These are phyloP conservation scores for Taurulus bubalis DNA, from an alignment of 2,113 vertebrate species.

Conservation along the genomic window DNA sequence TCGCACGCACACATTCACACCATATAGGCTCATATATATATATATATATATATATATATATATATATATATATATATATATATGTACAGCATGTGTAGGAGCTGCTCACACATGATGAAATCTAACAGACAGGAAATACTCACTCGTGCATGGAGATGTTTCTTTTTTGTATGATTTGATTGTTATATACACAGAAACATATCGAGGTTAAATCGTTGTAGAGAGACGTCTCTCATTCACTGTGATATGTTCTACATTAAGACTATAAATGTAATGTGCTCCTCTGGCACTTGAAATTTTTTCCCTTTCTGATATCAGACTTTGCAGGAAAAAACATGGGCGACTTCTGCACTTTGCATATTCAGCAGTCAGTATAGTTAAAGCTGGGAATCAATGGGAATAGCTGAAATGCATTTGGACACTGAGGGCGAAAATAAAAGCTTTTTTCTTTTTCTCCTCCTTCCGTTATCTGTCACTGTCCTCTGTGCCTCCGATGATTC, in stretches of 20 bases:
- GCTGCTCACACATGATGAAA: constrained; percentile 14
- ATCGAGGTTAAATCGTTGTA: background rate
- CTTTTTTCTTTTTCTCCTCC: background rate
- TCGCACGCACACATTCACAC: constrained; percentile 11
- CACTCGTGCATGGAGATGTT: constrained; percentile 4
- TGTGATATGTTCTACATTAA: constrained; percentile 25
- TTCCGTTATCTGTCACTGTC: constrained; percentile 46
- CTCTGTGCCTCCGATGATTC: constrained; percentile 40
- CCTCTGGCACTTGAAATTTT: constrained; percentile 20
- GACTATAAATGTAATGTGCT: constrained; percentile 28
- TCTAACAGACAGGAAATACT: constrained; percentile 5
- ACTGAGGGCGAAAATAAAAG: constrained; percentile 45
- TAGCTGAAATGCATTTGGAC: constrained; percentile 35
- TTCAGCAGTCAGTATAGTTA: background rate
- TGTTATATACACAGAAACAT: background rate
- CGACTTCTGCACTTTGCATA: background rate
- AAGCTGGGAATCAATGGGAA: constrained; percentile 48
- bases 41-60: background rate
- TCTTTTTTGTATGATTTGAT: background rate
- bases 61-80: background rate
- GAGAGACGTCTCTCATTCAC: background rate
- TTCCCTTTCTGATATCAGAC: constrained; percentile 28
- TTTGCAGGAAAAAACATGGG: background rate
- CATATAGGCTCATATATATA: background rate
- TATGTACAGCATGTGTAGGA: constrained; percentile 1